A percentile compares a stretch with the other conserved stretches of the same genome.
phyloP scores from a whole-genome alignment of 2,113 vertebrate species.

The Sphyrna mokarran region DNA sequence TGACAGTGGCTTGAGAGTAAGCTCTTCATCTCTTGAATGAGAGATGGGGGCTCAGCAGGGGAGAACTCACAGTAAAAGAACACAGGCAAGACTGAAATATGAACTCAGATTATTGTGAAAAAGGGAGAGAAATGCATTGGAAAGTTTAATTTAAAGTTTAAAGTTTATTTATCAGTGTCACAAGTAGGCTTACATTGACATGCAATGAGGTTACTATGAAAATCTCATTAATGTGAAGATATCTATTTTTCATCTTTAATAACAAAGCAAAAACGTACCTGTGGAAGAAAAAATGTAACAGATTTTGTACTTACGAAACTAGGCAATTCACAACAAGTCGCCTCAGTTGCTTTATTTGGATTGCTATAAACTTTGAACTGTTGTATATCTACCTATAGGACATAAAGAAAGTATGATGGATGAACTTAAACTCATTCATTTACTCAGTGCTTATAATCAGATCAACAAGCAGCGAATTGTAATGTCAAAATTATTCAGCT shows the following conservation, averaged over 20 bases:
- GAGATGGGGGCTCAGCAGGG: background rate
- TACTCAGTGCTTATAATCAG: background rate
- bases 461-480: background rate
- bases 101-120: background rate
- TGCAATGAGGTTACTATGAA: too few relatives aligned
- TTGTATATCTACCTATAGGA: conserved; percentile 36
- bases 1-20: background rate
- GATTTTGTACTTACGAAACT: conserved; percentile 36
- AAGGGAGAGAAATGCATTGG: background rate
- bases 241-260: background rate
- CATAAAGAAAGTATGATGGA: background rate
- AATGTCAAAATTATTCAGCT: background rate
- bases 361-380: conserved; percentile 38
- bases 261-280: background rate
- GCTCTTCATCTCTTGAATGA: background rate
- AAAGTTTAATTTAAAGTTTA: too few relatives aligned
- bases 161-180: too few relatives aligned
- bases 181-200: too few relatives aligned
- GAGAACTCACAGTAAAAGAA: background rate
- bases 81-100: background rate
- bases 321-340: conserved; percentile 41
- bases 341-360: conserved; percentile 3
- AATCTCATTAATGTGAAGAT: background rate
- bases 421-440: background rate
- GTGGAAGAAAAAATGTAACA: background rate